Percentiles rank a stretch among this genome's conserved stretches.
Evolutionary conservation across 2,113 vertebrate genomes (phyloP).

Genomic region (Caretta caretta): DNA sequence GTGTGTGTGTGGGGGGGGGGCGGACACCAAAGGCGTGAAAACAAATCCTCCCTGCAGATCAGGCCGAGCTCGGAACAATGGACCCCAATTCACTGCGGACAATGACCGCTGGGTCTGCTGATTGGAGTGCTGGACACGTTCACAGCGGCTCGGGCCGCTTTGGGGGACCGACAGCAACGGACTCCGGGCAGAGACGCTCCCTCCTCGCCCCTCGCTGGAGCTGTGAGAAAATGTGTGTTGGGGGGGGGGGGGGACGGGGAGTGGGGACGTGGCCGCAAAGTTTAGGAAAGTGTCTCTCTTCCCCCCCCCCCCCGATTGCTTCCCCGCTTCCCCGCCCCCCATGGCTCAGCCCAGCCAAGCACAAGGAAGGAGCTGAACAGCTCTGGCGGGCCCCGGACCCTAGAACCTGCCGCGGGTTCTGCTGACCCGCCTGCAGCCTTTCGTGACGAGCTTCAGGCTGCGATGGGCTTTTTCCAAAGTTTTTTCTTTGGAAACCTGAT

Average conservation of each 20-base stretch:
- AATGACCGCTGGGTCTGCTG: conserved; percentile 63
- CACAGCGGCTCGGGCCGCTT: conserved; percentile 42
- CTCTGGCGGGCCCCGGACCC: too few relatives aligned
- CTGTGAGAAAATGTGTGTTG: not conserved
- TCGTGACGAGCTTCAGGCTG: too few relatives aligned
- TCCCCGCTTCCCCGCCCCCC: not conserved
- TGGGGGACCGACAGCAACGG: conserved; percentile 40
- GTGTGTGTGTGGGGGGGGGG: not conserved
- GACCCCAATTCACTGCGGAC: conserved; percentile 70
- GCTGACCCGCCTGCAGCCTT: too few relatives aligned
- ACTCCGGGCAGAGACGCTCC: conserved; percentile 51
- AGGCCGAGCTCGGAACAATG: conserved; percentile 71
- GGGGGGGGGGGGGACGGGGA: not conserved
- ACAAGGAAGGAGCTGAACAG: not conserved
- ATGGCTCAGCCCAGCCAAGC: conserved; percentile 10
- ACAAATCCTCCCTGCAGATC: conserved; percentile 50
- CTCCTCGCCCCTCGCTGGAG: not conserved
- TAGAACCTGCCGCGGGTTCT: too few relatives aligned
- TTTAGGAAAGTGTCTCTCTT: not conserved
- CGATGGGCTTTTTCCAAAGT: too few relatives aligned
- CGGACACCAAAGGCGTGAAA: conserved; percentile 42
- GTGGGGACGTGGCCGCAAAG: conserved; percentile 34
- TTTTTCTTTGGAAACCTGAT: too few relatives aligned
- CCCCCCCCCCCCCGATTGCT: too few relatives aligned
- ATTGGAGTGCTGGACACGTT: conserved; percentile 76